Conservation (phyloP, 2,888 invertebrate species). For the Aphrophora alni region DNA sequence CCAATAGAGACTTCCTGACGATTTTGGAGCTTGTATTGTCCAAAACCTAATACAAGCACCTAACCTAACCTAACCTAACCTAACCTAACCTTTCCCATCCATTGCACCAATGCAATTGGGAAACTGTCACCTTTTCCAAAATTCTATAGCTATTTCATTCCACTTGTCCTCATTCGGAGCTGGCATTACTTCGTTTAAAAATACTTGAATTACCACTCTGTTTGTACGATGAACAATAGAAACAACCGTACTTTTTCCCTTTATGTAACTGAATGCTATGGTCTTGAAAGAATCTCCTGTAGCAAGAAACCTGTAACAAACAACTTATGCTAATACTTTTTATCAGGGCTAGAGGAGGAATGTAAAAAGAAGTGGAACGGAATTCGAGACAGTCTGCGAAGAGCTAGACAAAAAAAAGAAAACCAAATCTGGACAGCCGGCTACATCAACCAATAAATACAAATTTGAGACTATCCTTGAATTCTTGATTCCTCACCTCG, state of each 20-base stretch:
- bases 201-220: constrained; percentile 44
- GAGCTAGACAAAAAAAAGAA: constrained; percentile 48
- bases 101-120: constrained; percentile 43
- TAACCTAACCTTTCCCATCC: constrained; percentile 48
- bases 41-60: too few species aligned
- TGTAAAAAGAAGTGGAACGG: constrained; percentile 48
- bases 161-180: constrained; percentile 45
- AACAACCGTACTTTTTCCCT: constrained; percentile 47
- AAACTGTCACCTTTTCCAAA: constrained; percentile 40
- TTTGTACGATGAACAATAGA: constrained; percentile 47
- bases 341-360: constrained; percentile 40
- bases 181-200: constrained; percentile 49
- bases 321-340: constrained; percentile 15
- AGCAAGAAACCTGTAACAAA: constrained; percentile 48
- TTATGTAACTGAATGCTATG: constrained; percentile 48
- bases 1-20: constrained; percentile 46
- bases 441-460: constrained; percentile 45
- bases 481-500: constrained; percentile 50
- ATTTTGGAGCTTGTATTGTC: constrained; percentile 47
- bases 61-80: too few species aligned
- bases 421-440: constrained; percentile 49
- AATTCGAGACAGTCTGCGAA: constrained; percentile 41
- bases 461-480: constrained; percentile 48
- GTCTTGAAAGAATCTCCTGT: constrained; percentile 48
- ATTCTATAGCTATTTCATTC: constrained; percentile 47